Evolutionary conservation across 2,888 invertebrate genomes (phyloP).

Genomic region (Drosophila melanosoma): DNA sequence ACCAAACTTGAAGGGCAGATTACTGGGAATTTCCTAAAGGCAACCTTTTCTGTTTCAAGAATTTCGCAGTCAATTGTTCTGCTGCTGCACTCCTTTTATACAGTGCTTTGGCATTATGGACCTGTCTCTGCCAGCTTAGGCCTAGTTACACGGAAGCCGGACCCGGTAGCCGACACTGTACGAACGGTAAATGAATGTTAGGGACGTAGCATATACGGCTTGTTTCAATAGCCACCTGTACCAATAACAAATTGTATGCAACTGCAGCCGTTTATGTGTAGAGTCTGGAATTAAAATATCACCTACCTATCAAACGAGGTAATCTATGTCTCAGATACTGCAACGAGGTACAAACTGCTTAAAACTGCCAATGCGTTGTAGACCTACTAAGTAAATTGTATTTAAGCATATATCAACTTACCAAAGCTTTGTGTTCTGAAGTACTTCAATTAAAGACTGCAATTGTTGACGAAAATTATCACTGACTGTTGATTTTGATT

Average conservation of each 20-base stretch:
- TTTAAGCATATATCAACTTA: conserved; percentile 79
- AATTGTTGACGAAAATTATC: conserved; percentile 95
- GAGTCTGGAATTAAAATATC: neutral
- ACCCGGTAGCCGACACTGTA: no score
- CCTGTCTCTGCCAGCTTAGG: no score
- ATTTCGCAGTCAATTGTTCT: neutral
- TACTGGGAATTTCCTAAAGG: no score
- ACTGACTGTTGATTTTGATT: conserved; percentile 95
- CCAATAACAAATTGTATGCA: neutral
- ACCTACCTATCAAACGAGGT: neutral
- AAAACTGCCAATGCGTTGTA: neutral
- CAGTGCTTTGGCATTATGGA: no score
- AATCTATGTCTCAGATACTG: neutral
- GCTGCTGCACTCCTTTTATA: no score
- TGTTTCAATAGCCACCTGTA: neutral
- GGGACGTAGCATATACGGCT: neutral
- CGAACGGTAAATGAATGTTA: neutral
- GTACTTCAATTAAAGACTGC: conserved; percentile 94
- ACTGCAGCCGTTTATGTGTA: neutral
- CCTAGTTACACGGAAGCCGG: no score
- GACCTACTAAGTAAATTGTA: no score
- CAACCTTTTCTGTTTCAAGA: neutral
- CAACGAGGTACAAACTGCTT: neutral
- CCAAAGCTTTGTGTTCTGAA: conserved; percentile 96
- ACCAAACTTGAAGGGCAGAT: no score